Conservation (phyloP, 2,888 invertebrate genomes). For the Leptinotarsa rubiginosa region DNA sequence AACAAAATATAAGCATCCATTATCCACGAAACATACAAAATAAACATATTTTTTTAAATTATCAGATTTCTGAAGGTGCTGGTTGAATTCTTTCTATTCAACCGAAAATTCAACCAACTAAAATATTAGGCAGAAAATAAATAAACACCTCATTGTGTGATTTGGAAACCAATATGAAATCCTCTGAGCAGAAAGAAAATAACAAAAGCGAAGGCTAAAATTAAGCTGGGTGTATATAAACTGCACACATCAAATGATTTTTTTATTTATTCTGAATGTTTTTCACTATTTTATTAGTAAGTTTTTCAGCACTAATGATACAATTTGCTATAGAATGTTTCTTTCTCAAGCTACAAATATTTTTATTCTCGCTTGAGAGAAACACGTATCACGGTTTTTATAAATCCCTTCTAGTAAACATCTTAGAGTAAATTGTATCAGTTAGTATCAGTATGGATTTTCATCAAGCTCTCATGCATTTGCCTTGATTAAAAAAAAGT, state of each 20-base stretch:
- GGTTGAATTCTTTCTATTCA: constrained; percentile 17
- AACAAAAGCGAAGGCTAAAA: constrained; percentile 20
- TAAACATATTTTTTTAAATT: constrained; percentile 14
- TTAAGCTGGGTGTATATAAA: not conserved
- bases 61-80: not conserved
- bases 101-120: constrained; percentile 8
- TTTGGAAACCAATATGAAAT: constrained; percentile 23
- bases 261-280: not conserved
- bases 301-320: no score
- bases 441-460: no score
- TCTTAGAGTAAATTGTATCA: no score
- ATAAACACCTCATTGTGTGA: constrained; percentile 34
- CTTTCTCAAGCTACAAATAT: no score
- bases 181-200: constrained; percentile 16
- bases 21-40: not conserved
- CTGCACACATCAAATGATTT: constrained; percentile 3
- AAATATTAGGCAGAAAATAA: constrained; percentile 24
- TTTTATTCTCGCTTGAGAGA: no score
- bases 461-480: no score
- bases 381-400: no score
- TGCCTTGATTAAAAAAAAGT: no score
- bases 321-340: no score
- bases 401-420: no score
- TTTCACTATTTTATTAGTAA: no score
- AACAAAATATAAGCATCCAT: not conserved